phyloP scores from a whole-genome alignment of 2,113 vertebrate species.

The Percina caprodes region DNA sequence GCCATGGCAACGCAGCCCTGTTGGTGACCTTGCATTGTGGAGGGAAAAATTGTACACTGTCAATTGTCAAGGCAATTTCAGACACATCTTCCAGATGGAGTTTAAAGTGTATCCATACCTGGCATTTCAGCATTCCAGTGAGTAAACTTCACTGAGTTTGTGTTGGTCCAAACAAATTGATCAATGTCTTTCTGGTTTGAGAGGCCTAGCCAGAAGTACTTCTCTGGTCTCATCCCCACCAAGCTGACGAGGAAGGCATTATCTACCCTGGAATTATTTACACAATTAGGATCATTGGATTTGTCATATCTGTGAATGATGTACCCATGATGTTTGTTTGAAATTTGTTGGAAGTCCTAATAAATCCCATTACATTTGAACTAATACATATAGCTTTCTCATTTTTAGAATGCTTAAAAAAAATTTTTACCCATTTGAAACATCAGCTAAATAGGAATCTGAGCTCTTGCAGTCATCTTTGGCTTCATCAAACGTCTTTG shows the following conservation, averaged over 20 bases:
- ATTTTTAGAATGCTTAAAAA: background rate
- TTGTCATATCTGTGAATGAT: background rate
- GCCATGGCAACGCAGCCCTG: slow-evolving; percentile 90
- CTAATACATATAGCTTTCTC: too few species aligned
- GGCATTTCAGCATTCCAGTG: slow-evolving; percentile 86
- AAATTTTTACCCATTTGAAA: slow-evolving; percentile 86
- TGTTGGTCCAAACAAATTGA: slow-evolving; percentile 85
- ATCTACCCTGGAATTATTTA: slow-evolving; percentile 82
- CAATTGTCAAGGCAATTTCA: background rate
- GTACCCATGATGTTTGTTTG: background rate
- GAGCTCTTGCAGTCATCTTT: slow-evolving; percentile 83
- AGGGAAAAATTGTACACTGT: background rate
- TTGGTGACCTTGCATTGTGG: slow-evolving; percentile 54
- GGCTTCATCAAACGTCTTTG: slow-evolving; percentile 86
- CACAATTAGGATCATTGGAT: background rate
- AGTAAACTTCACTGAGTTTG: slow-evolving; percentile 83
- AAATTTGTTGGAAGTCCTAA: too few species aligned
- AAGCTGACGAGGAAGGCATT: slow-evolving; percentile 92
- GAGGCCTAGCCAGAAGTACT: slow-evolving; percentile 91
- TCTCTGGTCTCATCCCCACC: slow-evolving; percentile 88
- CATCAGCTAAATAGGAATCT: slow-evolving; percentile 84
- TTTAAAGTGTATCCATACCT: slow-evolving; percentile 21
- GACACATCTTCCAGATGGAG: background rate
- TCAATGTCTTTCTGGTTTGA: slow-evolving; percentile 84
- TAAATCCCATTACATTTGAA: background rate